These are phyloP conservation scores for Lepilemur septentrionalis DNA, from an alignment of 2,797 vertebrate species.

Conservation along the genomic window DNA sequence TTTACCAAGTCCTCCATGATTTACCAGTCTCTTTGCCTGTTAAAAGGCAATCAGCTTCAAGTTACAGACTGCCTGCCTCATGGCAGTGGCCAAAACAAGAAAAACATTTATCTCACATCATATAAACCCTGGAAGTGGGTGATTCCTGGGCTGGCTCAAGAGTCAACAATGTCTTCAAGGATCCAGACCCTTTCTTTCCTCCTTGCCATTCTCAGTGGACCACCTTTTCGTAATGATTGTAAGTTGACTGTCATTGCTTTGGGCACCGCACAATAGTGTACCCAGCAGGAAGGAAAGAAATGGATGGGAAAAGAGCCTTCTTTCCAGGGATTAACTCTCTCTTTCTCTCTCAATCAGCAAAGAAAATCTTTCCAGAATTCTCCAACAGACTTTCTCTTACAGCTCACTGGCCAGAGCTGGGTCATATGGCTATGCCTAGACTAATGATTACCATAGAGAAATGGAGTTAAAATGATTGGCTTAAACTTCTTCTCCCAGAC, in stretches of 20 bases:
- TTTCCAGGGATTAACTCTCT: not conserved
- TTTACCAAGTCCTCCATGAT: not conserved
- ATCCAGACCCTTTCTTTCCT: not conserved
- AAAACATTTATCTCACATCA: not conserved
- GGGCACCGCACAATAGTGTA: not conserved
- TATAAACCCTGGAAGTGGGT: not conserved
- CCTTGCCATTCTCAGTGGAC: not conserved
- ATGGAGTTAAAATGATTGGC: not conserved
- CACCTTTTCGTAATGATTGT: not conserved
- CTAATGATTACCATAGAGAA: not conserved
- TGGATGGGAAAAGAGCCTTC: not conserved
- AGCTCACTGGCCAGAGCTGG: not conserved
- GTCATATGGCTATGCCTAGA: not conserved
- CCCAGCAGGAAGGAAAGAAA: constrained; percentile 6
- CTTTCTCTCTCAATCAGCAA: not conserved
- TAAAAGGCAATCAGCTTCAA: not conserved
- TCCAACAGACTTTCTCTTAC: not conserved
- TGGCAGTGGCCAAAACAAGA: not conserved
- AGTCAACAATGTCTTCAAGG: not conserved
- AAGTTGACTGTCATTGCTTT: not conserved
- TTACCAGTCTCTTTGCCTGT: not conserved
- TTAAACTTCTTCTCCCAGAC: not conserved
- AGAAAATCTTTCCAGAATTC: not conserved
- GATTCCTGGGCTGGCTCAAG: not conserved
- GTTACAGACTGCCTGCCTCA: not conserved